Conservation (phyloP, 1,140 invertebrate genomes). For the Chelonus insularis region DNA sequence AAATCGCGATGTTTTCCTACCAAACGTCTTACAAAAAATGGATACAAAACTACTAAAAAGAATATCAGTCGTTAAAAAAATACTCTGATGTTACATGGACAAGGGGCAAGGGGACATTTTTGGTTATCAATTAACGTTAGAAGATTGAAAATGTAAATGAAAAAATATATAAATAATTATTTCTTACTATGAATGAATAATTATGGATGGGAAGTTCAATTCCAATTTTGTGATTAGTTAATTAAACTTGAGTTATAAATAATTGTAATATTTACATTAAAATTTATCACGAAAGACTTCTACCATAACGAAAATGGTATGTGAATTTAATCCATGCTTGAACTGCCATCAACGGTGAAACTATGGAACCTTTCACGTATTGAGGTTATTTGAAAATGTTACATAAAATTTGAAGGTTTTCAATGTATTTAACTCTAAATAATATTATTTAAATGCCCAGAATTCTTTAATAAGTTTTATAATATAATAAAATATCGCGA, state of each 20-base stretch:
- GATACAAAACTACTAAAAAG: neutral
- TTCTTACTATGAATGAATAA: conserved; percentile 11
- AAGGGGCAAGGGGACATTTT: conserved; percentile 29
- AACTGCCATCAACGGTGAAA: conserved; percentile 30
- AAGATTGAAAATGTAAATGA: conserved; percentile 25
- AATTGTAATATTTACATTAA: conserved; percentile 50
- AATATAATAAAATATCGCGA: too few species aligned
- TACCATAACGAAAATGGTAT: conserved; percentile 43
- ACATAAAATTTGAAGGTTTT: neutral
- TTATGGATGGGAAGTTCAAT: too few species aligned
- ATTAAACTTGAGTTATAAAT: conserved; percentile 18
- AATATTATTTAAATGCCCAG: too few species aligned
- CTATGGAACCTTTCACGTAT: conserved; percentile 31
- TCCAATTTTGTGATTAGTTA: too few species aligned
- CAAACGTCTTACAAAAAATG: conserved; percentile 1
- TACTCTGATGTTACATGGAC: neutral
- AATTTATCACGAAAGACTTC: conserved; percentile 42
- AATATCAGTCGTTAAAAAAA: neutral
- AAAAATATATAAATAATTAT: conserved; percentile 31
- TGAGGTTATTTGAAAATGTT: conserved; percentile 45
- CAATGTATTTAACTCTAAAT: too few species aligned
- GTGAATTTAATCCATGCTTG: conserved; percentile 39
- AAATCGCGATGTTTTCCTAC: neutral
- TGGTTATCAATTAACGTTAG: conserved; percentile 34
- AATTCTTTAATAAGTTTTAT: too few species aligned